A percentile compares a stretch with the other conserved stretches of the same genome.
These are phyloP conservation scores for Zosterops pallidus DNA, from an alignment of 2,113 vertebrate species.

Conservation along the genomic window DNA sequence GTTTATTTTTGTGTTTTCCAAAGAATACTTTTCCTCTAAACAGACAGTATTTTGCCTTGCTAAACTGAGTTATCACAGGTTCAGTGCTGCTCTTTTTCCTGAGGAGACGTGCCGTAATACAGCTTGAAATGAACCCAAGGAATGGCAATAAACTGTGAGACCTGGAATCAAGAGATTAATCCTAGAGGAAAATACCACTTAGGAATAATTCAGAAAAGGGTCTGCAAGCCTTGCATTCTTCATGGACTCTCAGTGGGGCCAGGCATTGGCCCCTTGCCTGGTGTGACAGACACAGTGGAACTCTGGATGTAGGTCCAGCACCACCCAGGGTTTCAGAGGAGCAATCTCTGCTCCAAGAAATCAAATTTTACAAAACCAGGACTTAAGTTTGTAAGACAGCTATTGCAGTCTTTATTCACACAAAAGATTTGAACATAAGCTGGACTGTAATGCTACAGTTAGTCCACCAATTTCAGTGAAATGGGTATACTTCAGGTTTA, in stretches of 20 bases:
- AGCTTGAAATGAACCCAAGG: neutral
- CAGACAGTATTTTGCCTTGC: neutral
- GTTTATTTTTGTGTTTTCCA: neutral
- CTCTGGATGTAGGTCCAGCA: neutral
- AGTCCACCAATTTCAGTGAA: neutral
- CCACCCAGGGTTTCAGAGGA: neutral
- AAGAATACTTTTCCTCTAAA: neutral
- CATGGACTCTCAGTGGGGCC: neutral
- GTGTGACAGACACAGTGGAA: neutral
- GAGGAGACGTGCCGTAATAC: neutral
- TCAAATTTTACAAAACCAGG: neutral
- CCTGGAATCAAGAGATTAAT: neutral
- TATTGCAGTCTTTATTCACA: neutral
- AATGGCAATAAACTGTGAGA: neutral
- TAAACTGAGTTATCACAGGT: neutral
- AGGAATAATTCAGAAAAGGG: neutral
- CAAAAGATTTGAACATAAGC: neutral
- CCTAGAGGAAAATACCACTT: neutral
- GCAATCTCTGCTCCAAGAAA: neutral
- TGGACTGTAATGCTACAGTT: neutral
- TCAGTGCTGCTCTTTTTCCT: neutral
- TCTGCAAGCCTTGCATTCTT: neutral
- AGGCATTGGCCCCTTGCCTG: accelerated
- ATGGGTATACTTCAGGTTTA: neutral
- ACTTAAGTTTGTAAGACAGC: neutral